Conservation (phyloP, 2,888 invertebrate species). For the Taenaris catops region DNA sequence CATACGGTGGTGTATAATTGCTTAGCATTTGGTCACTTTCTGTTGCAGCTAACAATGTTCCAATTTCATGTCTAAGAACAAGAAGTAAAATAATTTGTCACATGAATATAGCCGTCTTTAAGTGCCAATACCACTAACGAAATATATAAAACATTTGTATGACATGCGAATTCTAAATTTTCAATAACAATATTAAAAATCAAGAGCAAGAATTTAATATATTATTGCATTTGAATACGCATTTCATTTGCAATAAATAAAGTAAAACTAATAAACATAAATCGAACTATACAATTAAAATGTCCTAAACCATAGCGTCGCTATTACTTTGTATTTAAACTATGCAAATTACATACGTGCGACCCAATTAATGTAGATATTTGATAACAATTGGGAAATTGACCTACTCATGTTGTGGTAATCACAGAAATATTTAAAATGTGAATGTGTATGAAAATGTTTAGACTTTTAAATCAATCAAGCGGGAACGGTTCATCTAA, state of each 20-base stretch:
- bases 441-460: no score
- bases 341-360: neutral
- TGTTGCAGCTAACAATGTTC: no score
- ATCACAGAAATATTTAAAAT: no score
- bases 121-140: no score
- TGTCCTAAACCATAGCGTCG: neutral
- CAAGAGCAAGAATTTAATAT: neutral
- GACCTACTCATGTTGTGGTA: no score
- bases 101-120: no score
- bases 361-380: neutral
- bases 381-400: neutral
- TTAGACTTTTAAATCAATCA: no score
- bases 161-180: neutral
- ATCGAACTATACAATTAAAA: neutral
- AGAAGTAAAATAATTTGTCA: neutral
- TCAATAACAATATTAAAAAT: neutral
- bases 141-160: neutral
- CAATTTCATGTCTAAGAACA: neutral
- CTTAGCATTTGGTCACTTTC: no score
- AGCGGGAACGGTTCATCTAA: no score
- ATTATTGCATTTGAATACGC: neutral
- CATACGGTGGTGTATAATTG: no score
- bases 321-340: neutral
- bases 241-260: neutral
- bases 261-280: neutral